Base-by-base conservation (phyloP, 2,888 invertebrate species). In the Baccha elongata region DNA sequence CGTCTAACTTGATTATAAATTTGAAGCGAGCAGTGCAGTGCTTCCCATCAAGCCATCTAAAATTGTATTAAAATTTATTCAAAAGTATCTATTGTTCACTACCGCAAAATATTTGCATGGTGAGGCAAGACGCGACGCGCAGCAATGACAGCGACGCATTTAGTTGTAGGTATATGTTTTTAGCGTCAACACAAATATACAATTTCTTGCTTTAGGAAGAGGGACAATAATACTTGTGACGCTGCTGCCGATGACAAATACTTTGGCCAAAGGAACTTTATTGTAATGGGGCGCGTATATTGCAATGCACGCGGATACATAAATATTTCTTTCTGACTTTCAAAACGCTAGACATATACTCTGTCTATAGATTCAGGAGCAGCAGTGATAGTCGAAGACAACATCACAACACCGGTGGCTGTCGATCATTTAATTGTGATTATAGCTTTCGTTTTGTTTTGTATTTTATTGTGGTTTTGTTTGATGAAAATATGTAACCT, bases 341-440 rank as follows among this genome's bases (percentile, higher is more conserved):
- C 13, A 35, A 50, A 44, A 37, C 29, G 42, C 15, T 32, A 29
- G 52, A 69, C 55, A 29, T 40, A 48, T 19, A 50, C 46, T 23
- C 15, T n/a, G n/a, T n/a, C n/a, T n/a, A n/a, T n/a, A n/a, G n/a
- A n/a, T n/a, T n/a, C n/a, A n/a, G n/a, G n/a, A n/a, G 26, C 3
- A 26, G 26, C 26, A 26, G 26, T 26, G 6, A 3, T 4, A 26
- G 26, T 26, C 3, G 50, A 48, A 50, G 26, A 32, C 23, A 58
- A 48, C 44, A 32, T 32, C 8, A 53, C 17, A 46, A 50, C 83
- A 83, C 83, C 72, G 68, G 83, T 83, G 62, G 50, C 83, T 83
- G 83, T 83, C 78, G 78, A 78, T 83, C 83, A 83, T 72, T 53
- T 62, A 65, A 83, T 83, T 72, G 74, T 72, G 62, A 76, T 76